Conservation (phyloP, 2,113 vertebrate genomes). For the Anser brachyrhynchus region DNA sequence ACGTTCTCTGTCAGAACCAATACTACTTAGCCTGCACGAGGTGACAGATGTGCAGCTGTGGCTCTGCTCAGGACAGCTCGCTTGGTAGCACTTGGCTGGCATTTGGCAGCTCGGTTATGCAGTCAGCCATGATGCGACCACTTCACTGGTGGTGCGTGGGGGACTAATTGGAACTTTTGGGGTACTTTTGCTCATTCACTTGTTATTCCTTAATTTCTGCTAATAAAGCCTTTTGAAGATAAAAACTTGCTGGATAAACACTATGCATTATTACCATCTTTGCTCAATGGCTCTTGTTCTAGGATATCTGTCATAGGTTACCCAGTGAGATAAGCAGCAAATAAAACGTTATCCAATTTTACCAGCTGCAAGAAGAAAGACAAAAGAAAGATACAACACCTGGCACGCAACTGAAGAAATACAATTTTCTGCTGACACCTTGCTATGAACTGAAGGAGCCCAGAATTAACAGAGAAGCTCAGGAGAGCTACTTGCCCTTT, state of each 20-base stretch:
- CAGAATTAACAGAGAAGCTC: not conserved
- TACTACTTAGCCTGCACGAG: not conserved
- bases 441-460: not conserved
- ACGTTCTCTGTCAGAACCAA: not conserved
- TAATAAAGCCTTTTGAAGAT: not conserved
- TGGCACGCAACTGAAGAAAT: not conserved
- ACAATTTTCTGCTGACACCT: not conserved
- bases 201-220: not conserved
- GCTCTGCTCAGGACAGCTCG: not conserved
- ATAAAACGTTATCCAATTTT: not conserved
- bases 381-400: not conserved
- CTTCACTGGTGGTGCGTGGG: not conserved
- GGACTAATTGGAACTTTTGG: not conserved
- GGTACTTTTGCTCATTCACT: not conserved
- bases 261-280: not conserved
- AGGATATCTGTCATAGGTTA: not conserved
- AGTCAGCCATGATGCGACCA: not conserved
- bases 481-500: not conserved
- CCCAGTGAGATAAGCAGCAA: not conserved
- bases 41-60: not conserved
- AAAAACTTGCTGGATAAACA: not conserved
- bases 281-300: not conserved
- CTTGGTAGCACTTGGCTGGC: constrained; percentile 63
- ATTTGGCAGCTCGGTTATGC: constrained; percentile 22
- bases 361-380: not conserved